These are phyloP conservation scores for Acrocyrtus sp. DNA, from an alignment of 2,888 invertebrate species.

Conservation along the genomic window DNA sequence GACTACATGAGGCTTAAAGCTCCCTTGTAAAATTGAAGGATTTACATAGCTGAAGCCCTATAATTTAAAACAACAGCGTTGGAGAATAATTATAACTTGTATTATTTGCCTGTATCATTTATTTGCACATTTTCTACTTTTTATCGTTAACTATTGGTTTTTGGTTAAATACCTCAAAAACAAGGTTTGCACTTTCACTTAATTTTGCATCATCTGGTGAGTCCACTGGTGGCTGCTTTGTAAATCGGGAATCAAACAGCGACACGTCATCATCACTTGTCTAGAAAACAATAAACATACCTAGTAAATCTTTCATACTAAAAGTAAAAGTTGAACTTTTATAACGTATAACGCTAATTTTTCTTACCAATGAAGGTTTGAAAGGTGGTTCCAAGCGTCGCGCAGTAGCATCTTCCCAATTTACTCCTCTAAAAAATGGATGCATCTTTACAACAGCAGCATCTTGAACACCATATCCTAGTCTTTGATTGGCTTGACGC, in stretches of 20 bases:
- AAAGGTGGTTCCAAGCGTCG: conserved; percentile 93
- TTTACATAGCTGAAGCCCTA: conserved; percentile 99
- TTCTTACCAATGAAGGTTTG: conserved; percentile 89
- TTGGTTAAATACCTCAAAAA: conserved; percentile 97
- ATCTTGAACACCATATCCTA: conserved; percentile 40
- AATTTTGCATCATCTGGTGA: conserved; percentile 95
- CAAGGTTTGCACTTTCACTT: conserved; percentile 96
- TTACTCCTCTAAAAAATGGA: conserved; percentile 33
- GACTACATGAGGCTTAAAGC: conserved; percentile 78
- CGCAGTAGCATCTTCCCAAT: conserved; percentile 33
- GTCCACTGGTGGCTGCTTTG: conserved; percentile 96
- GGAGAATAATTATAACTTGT: no score
- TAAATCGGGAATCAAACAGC: conserved; percentile 98
- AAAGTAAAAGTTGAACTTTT: not conserved
- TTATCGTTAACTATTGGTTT: no score
- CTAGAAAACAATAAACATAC: conserved; percentile 69
- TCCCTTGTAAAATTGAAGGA: conserved; percentile 92
- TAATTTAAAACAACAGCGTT: no score
- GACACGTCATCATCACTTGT: conserved; percentile 96
- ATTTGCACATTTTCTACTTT: no score
- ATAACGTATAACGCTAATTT: no score
- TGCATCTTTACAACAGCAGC: conserved; percentile 28
- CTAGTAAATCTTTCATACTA: not conserved
- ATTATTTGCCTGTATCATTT: no score
- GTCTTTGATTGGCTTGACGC: conserved; percentile 38